Evolutionary conservation across 2,113 vertebrate species (phyloP).

Genomic region (Oreotrochilus melanogaster): DNA sequence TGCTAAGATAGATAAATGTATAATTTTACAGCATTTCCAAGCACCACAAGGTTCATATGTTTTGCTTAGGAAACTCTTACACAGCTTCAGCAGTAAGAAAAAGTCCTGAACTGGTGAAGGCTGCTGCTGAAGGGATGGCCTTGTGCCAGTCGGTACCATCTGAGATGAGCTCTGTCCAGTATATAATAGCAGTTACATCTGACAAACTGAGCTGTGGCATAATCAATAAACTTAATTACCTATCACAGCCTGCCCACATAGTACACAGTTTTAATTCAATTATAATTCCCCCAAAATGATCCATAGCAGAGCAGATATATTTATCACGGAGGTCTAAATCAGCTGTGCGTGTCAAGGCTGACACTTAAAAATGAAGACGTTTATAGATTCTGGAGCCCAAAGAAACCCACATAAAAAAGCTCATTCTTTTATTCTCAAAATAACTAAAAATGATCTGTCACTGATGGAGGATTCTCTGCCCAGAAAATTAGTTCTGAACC

Average conservation of each 20-base stretch:
- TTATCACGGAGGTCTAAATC: conserved; percentile 69
- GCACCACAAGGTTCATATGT: background rate
- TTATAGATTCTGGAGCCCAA: conserved; percentile 58
- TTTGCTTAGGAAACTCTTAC: background rate
- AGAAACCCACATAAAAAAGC: conserved; percentile 46
- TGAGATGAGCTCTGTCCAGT: conserved; percentile 13
- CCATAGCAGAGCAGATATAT: conserved; percentile 41
- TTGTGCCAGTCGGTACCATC: conserved; percentile 21
- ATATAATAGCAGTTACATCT: conserved; percentile 48
- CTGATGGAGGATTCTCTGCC: conserved; percentile 4
- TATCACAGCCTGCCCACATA: conserved; percentile 64
- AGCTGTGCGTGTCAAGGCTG: conserved; percentile 52
- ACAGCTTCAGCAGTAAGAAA: background rate
- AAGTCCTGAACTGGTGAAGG: background rate
- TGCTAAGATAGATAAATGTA: conserved; percentile 4
- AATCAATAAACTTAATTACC: conserved; percentile 75
- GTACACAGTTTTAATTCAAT: conserved; percentile 73
- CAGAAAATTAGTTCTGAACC: conserved; percentile 25
- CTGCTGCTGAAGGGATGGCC: background rate
- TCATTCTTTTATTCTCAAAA: conserved; percentile 42
- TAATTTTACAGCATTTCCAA: conserved; percentile 29
- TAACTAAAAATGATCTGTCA: conserved; percentile 40
- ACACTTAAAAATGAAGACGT: conserved; percentile 67
- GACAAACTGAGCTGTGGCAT: conserved; percentile 57
- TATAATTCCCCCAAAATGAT: conserved; percentile 57